Base-by-base conservation (phyloP, 1,140 invertebrate genomes). In the Drosophila pseudoananassae region DNA sequence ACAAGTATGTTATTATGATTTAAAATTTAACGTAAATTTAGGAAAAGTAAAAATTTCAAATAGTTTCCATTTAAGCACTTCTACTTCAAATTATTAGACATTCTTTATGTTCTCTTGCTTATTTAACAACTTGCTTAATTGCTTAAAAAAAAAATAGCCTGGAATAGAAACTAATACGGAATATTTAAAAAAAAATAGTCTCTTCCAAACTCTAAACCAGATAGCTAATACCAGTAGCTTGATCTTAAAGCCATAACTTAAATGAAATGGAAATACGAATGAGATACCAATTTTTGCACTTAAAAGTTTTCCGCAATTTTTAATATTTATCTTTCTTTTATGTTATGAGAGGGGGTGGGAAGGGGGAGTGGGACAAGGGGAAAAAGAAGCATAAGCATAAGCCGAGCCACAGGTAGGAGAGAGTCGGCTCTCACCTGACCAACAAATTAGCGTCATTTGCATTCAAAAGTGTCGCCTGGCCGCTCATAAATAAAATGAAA, bases 401-500 rank as follows among this genome's bases (percentile, higher is more conserved):
- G 20, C 20, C 20, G 20, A 53, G 50, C 14, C n/a, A 36, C 29
- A 12, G 33, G 33, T 12, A 36, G 29, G 31, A 7, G 50, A 40
- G 29, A 23, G 66, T 27, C 27, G 31, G 17, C 58, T 49, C 57
- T 63, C 33, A 46, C 50, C 50, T 61, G 56, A 38, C 43, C 70
- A 74, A 73, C 70, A 73, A 73, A 73, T 73, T 73, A 36, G 51
- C 70, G 66, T 73, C 58, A 83, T 84, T 84, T 84, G 81, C 76
- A 83, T 82, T 74, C 79, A 82, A 65, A 74, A 74, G 58, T 76
- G 75, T 72, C 46, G 58, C 40, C 61, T 69, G 69, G 38, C 51
- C 45, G 64, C 63, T 76, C 77, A 84, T 80, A 79, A 84, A 84
- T 80, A 80, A 84, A 75, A 76, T 75, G 61, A 69, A 79, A 84